phyloP scores from a whole-genome alignment of 2,888 invertebrate genomes.

The Eretmocerus hayati region DNA sequence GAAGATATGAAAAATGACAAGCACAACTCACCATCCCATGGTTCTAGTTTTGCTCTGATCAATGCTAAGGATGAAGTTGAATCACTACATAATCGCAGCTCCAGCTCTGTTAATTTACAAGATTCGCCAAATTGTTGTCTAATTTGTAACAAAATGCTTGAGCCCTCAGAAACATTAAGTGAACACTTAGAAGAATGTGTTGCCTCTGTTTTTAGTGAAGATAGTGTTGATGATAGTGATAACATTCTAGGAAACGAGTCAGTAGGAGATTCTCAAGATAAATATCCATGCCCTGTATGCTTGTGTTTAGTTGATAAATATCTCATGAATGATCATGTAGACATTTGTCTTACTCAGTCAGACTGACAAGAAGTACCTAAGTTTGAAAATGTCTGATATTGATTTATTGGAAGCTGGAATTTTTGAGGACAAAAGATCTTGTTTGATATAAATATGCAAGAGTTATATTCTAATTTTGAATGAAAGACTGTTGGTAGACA shows the following conservation, averaged over 20 bases:
- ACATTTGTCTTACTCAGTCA: slow-evolving; percentile 40
- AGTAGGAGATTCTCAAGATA: slow-evolving; percentile 25
- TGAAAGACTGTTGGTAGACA: too few relatives aligned
- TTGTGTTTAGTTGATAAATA: slow-evolving; percentile 49
- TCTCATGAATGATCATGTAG: slow-evolving; percentile 57
- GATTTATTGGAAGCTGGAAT: too few relatives aligned
- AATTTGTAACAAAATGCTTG: slow-evolving; percentile 32
- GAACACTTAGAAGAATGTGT: slow-evolving; percentile 48
- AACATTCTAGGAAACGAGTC: slow-evolving; percentile 31
- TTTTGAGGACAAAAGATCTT: too few relatives aligned
- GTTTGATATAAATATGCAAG: too few relatives aligned
- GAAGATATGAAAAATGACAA: slow-evolving; percentile 21
- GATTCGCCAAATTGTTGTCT: slow-evolving; percentile 30
- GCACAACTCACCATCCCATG: too few relatives aligned
- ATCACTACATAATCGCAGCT: slow-evolving; percentile 15
- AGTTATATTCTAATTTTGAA: too few relatives aligned
- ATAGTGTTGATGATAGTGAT: slow-evolving; percentile 26
- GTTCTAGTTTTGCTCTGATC: too few relatives aligned
- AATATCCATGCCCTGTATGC: slow-evolving; percentile 58
- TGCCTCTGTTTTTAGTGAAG: slow-evolving; percentile 41
- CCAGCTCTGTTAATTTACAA: slow-evolving; percentile 9
- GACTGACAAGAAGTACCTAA: too few relatives aligned
- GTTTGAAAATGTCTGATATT: too few relatives aligned
- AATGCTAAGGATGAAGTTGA: slow-evolving; percentile 9
- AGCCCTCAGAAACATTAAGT: slow-evolving; percentile 36